Percentiles rank a stretch among this genome's conserved stretches.
Conservation (phyloP, 2,113 vertebrate genomes). For the Scatophagus argus region DNA sequence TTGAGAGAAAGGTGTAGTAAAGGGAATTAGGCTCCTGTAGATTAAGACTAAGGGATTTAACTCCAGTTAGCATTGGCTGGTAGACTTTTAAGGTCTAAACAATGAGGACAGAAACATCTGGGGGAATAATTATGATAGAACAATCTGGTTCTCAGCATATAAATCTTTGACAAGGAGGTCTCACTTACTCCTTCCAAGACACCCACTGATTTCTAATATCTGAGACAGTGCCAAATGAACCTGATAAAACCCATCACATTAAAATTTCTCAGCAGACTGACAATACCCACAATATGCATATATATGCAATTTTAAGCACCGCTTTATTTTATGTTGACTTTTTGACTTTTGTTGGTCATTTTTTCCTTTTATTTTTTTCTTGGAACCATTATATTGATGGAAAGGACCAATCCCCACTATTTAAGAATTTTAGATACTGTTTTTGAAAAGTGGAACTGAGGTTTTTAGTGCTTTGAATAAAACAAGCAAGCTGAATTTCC, state of each 20-base stretch:
- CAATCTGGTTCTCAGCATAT: constrained; percentile 42
- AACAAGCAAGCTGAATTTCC: not conserved
- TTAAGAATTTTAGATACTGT: no score
- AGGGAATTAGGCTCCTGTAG: not conserved
- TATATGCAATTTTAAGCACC: not conserved
- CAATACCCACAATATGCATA: constrained; percentile 7
- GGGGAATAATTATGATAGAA: constrained; percentile 49
- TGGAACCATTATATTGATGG: no score
- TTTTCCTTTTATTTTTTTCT: no score
- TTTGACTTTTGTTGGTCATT: not conserved
- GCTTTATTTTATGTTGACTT: no score
- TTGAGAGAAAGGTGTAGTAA: constrained; percentile 14
- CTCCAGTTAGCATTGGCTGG: constrained; percentile 39
- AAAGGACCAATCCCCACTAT: not conserved
- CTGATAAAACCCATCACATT: constrained; percentile 37
- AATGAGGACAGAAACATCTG: constrained; percentile 58
- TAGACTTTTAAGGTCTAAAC: constrained; percentile 11
- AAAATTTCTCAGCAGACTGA: not conserved
- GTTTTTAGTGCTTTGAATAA: not conserved
- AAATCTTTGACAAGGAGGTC: constrained; percentile 42
- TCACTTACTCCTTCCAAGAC: constrained; percentile 37
- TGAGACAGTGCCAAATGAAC: constrained; percentile 35
- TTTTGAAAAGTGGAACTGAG: no score
- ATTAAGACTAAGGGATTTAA: constrained; percentile 23
- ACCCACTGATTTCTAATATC: constrained; percentile 44